These are phyloP conservation scores for Lanistes nyassanus DNA, from an alignment of 1,140 invertebrate genomes.

Conservation along the genomic window DNA sequence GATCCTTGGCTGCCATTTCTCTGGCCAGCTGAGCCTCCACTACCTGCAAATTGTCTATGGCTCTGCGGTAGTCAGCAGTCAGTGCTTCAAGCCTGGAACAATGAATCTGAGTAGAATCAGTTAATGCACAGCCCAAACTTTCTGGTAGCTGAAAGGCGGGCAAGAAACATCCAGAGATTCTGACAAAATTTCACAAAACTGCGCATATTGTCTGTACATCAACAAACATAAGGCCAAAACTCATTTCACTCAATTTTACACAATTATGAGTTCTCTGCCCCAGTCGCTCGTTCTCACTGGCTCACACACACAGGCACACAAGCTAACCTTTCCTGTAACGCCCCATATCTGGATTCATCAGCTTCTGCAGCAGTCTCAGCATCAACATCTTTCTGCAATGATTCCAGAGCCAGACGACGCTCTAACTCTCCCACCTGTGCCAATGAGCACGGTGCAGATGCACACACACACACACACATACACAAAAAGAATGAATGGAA, in stretches of 20 bases:
- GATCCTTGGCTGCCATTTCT: constrained; percentile 40
- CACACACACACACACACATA: background rate
- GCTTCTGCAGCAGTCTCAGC: constrained; percentile 29
- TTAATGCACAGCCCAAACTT: background rate
- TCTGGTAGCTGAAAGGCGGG: background rate
- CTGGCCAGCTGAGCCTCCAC: constrained; percentile 36
- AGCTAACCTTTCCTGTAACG: constrained; percentile 12
- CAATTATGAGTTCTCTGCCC: background rate
- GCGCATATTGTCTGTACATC: background rate
- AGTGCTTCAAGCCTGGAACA: constrained; percentile 29
- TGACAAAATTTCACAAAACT: background rate
- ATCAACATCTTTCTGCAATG: constrained; percentile 36
- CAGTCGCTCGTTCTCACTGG: background rate
- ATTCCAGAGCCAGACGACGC: constrained; percentile 32
- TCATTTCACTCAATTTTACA: background rate
- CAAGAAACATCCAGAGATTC: background rate
- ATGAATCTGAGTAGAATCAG: background rate
- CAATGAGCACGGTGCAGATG: too few relatives aligned
- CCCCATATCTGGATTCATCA: constrained; percentile 24
- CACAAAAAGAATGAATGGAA: too few relatives aligned
- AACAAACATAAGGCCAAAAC: too few relatives aligned
- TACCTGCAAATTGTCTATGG: constrained; percentile 23
- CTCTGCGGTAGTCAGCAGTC: constrained; percentile 21
- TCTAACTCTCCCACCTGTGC: constrained; percentile 36
- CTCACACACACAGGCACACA: background rate